These are phyloP conservation scores for Campylorhamphus procurvoides DNA, from an alignment of 2,113 vertebrate species.

Conservation along the genomic window DNA sequence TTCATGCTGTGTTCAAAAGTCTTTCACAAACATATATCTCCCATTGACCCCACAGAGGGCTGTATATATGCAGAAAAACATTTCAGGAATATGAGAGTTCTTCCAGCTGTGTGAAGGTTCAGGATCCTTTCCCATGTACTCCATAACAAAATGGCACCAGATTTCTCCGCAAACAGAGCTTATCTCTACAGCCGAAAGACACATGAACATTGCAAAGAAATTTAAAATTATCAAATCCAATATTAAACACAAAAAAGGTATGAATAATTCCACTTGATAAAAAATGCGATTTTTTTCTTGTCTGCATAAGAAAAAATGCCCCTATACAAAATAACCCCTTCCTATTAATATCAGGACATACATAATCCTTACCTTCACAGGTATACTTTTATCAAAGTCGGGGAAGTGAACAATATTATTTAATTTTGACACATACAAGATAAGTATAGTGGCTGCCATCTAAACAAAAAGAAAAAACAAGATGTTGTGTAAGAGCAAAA, in stretches of 20 bases:
- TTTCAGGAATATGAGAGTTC: background rate
- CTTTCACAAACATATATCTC: background rate
- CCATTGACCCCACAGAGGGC: background rate
- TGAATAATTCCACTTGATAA: background rate
- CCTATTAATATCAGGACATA: background rate
- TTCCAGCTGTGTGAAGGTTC: background rate
- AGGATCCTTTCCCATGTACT: background rate
- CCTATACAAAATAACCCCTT: background rate
- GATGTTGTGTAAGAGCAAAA: background rate
- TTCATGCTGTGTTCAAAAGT: background rate
- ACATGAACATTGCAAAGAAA: background rate
- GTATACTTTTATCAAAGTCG: slow-evolving; percentile 80
- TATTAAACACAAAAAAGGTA: background rate
- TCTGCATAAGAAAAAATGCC: background rate
- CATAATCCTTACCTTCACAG: slow-evolving; percentile 71
- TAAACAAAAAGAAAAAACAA: slow-evolving; percentile 52
- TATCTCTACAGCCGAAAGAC: background rate
- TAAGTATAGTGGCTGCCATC: slow-evolving; percentile 79
- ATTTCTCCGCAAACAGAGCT: background rate
- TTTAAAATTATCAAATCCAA: background rate
- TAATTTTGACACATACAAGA: slow-evolving; percentile 79
- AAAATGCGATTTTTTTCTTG: background rate
- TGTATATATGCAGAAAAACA: background rate
- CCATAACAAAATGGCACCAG: background rate
- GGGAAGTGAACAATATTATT: slow-evolving; percentile 78